Conservation (phyloP, 2,888 invertebrate species). For the Trichogramma dendrolimi region DNA sequence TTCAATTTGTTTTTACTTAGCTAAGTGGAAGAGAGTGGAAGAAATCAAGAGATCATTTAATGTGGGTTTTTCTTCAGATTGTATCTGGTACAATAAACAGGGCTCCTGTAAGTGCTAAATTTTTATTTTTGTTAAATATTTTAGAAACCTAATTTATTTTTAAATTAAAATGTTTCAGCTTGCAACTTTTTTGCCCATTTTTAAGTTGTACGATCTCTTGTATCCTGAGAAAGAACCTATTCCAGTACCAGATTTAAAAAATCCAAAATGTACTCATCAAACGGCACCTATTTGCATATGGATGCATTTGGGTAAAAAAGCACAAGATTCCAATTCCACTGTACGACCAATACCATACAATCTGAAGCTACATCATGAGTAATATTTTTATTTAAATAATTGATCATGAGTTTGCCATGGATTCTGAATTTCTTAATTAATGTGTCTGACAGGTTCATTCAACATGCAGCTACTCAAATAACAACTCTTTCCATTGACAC, state of each 20-base stretch:
- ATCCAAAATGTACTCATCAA: constrained; percentile 80
- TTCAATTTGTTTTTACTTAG: constrained; percentile 44
- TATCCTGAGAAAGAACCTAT: constrained; percentile 88
- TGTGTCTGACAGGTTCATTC: constrained; percentile 62
- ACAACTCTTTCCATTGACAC: constrained; percentile 72
- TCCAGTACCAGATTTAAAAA: constrained; percentile 82
- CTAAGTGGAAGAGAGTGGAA: constrained; percentile 74
- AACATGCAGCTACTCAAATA: constrained; percentile 71
- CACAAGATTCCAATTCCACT: constrained; percentile 78
- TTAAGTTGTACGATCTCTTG: constrained; percentile 84
- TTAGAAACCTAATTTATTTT: constrained; percentile 29
- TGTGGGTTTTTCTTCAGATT: constrained; percentile 97
- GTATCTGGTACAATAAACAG: constrained; percentile 95
- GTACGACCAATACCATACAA: constrained; percentile 74
- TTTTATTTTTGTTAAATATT: constrained; percentile 23
- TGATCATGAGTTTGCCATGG: constrained; percentile 27
- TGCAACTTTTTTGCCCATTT: constrained; percentile 82
- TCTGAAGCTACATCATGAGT: constrained; percentile 79
- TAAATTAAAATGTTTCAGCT: constrained; percentile 52
- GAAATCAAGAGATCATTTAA: constrained; percentile 93
- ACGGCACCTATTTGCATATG: constrained; percentile 96
- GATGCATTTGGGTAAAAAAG: constrained; percentile 93
- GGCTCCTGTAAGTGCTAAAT: constrained; percentile 66
- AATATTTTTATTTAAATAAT: constrained; percentile 40
- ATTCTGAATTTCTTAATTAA: constrained; percentile 3